Conservation (phyloP, 2,113 vertebrate species). For the Heterochromis multidens region DNA sequence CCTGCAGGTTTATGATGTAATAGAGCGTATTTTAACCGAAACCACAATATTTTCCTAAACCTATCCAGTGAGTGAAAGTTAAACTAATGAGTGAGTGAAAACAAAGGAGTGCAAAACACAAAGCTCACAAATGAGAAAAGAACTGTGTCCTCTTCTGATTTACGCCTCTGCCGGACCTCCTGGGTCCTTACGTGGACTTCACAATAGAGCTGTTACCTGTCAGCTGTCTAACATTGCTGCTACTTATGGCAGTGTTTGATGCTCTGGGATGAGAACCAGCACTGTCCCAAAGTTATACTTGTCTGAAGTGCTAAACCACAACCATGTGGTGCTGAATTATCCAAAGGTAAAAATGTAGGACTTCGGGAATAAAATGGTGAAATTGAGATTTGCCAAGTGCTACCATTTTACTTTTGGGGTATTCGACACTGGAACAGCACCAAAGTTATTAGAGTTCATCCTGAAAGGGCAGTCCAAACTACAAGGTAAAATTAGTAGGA, state of each 20-base stretch:
- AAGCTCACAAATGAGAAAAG: not conserved
- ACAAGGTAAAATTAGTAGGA: not conserved
- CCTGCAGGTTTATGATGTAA: not conserved
- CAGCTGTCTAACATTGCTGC: no score
- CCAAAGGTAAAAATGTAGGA: not conserved
- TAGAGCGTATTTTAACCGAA: fast-evolving
- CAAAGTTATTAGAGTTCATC: no score
- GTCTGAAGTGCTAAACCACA: no score
- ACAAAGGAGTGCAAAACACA: not conserved
- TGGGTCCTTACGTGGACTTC: not conserved
- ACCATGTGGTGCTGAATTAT: fast-evolving
- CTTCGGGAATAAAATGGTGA: not conserved
- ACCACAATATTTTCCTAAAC: not conserved
- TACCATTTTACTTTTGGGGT: no score
- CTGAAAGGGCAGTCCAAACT: not conserved
- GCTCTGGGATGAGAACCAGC: not conserved
- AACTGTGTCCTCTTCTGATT: not conserved
- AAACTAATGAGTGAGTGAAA: not conserved
- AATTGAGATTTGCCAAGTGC: not conserved
- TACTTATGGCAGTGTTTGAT: no score
- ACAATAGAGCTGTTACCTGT: no score
- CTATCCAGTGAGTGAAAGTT: not conserved
- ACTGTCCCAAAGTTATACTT: no score
- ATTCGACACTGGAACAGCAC: no score
- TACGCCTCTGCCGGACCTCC: not conserved